Evolutionary conservation across 1,140 invertebrate species (phyloP).

Genomic region (Cheumatopsyche charites): DNA sequence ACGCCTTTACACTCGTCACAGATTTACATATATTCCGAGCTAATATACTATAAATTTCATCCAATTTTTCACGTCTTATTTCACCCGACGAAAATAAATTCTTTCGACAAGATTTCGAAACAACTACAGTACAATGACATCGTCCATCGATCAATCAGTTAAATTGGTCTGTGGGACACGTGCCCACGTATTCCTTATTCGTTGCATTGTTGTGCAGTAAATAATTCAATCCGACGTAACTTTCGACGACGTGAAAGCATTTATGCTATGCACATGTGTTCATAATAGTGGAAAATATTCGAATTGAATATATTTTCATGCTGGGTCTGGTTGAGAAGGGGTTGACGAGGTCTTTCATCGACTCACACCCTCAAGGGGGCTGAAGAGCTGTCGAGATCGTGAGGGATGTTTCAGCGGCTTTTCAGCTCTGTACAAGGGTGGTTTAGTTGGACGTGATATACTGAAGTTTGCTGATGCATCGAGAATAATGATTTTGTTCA

Average conservation of each 20-base stretch:
- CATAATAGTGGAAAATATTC: too few species aligned
- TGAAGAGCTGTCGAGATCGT: slow-evolving; percentile 12
- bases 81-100: too few species aligned
- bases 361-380: neutral
- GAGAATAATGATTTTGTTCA: slow-evolving; percentile 4
- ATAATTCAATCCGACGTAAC: slow-evolving; percentile 4
- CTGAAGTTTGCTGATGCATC: neutral
- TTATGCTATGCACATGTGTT: neutral
- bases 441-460: slow-evolving; percentile 1
- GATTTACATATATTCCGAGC: too few species aligned
- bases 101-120: too few species aligned
- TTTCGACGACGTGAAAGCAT: slow-evolving; percentile 9
- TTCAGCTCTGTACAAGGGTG: neutral
- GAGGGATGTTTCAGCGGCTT: slow-evolving; percentile 16
- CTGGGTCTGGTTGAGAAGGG: neutral
- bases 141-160: slow-evolving; percentile 1
- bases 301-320: too few species aligned
- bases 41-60: too few species aligned
- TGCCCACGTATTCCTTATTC: slow-evolving; percentile 1
- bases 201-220: slow-evolving; percentile 5
- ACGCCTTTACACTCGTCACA: too few species aligned
- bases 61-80: too few species aligned
- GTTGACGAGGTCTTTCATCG: neutral
- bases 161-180: slow-evolving; percentile 14
- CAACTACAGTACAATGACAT: slow-evolving; percentile 18